These are phyloP conservation scores for Myotis planiceps DNA, from an alignment of 2,797 vertebrate species.

Conservation along the genomic window DNA sequence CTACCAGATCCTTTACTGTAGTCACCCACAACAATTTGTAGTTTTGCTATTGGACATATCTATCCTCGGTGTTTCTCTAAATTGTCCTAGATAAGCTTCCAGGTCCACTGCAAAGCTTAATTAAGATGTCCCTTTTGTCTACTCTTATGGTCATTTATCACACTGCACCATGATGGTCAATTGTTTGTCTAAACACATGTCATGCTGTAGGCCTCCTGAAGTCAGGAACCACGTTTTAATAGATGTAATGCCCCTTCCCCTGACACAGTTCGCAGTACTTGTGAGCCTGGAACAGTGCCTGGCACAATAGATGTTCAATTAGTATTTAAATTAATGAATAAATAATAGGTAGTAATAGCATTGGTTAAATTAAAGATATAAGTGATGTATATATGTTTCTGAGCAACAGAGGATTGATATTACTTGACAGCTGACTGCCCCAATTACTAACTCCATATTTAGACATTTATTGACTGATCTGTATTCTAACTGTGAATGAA, in stretches of 20 bases:
- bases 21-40: neutral
- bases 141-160: neutral
- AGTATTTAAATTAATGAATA: slow-evolving; percentile 2
- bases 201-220: neutral
- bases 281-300: neutral
- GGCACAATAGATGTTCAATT: neutral
- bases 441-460: neutral
- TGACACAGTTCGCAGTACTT: neutral
- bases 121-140: neutral
- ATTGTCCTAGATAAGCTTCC: neutral
- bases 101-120: neutral
- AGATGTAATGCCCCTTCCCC: neutral
- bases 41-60: neutral
- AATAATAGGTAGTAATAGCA: neutral
- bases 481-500: neutral
- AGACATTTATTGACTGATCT: neutral
- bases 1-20: neutral
- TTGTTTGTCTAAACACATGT: neutral
- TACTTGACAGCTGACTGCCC: neutral
- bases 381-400: neutral
- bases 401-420: neutral
- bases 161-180: neutral
- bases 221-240: neutral
- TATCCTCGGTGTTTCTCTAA: rapidly evolving
- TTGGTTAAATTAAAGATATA: neutral